Conservation (phyloP, 2,113 vertebrate genomes). For the Camelus dromedarius region DNA sequence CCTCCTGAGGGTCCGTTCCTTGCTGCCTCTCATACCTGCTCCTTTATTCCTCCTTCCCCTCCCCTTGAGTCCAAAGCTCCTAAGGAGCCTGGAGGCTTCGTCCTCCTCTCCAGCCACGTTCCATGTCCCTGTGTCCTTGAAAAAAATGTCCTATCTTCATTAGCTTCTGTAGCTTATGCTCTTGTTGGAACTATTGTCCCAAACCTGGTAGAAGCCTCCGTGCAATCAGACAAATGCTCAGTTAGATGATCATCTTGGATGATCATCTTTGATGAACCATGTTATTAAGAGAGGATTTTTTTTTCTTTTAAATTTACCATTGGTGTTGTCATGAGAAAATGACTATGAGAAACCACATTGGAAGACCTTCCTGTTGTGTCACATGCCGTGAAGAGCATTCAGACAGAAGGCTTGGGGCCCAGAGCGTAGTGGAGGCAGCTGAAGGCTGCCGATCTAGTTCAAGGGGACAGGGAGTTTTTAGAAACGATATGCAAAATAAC, state of each 20-base stretch:
- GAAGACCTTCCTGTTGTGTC: neutral
- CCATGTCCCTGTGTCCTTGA: neutral
- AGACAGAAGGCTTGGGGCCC: neutral
- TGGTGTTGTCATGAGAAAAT: conserved; percentile 6
- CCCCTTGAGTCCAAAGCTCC: neutral
- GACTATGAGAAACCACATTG: neutral
- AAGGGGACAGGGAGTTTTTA: neutral
- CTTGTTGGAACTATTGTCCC: neutral
- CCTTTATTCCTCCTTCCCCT: neutral
- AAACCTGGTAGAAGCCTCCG: neutral
- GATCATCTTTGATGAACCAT: neutral
- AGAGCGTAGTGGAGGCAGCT: neutral
- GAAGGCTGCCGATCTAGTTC: neutral
- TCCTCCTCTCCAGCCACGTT: neutral
- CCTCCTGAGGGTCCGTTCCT: neutral
- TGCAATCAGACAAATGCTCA: neutral
- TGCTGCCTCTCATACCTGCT: accelerated
- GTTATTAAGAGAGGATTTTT: neutral
- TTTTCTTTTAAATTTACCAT: neutral
- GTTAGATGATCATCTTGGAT: neutral
- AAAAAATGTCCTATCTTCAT: neutral
- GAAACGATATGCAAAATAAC: neutral
- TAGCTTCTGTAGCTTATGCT: neutral
- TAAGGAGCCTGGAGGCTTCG: accelerated
- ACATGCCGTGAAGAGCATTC: neutral